phyloP scores from a whole-genome alignment of 2,797 vertebrate species.

The Knipowitschia caucasica region DNA sequence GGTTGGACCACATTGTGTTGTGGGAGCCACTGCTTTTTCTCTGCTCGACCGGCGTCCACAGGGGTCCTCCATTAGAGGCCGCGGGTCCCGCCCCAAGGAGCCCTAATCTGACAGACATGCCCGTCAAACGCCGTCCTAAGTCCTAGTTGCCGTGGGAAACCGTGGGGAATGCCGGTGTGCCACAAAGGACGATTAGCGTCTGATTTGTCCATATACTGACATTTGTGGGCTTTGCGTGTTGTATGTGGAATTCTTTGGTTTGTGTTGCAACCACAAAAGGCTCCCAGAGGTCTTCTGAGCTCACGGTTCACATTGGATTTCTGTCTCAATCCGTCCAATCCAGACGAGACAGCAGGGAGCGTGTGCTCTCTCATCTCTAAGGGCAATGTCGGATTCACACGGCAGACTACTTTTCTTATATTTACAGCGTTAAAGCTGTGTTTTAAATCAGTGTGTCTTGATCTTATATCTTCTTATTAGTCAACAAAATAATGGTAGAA shows the following conservation, averaged over 20 bases:
- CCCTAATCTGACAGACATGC: conserved; percentile 81
- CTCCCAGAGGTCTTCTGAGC: conserved; percentile 42
- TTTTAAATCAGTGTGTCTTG: too few species aligned
- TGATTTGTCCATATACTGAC: conserved; percentile 74
- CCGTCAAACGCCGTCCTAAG: conserved; percentile 78
- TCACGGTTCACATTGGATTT: conserved; percentile 44
- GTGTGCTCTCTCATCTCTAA: conserved; percentile 4
- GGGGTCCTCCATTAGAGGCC: conserved; percentile 45
- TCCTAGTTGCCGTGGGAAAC: conserved; percentile 81
- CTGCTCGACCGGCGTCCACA: conserved; percentile 48
- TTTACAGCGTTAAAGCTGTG: too few species aligned
- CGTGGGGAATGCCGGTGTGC: conserved; percentile 78
- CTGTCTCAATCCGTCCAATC: conserved; percentile 44
- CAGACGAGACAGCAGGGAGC: conserved; percentile 16
- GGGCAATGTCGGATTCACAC: too few species aligned
- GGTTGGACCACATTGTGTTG: conserved; percentile 44
- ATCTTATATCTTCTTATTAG: too few species aligned
- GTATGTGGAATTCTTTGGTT: conserved; percentile 52
- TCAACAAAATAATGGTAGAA: too few species aligned
- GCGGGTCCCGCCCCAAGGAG: conserved; percentile 73
- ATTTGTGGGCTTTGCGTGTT: conserved; percentile 67
- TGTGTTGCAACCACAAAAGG: conserved; percentile 43
- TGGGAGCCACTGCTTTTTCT: conserved; percentile 31
- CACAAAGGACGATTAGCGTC: conserved; percentile 78
- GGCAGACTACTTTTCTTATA: too few species aligned